phyloP scores from a whole-genome alignment of 2,113 vertebrate species.

The Misgurnus anguillicaudatus region DNA sequence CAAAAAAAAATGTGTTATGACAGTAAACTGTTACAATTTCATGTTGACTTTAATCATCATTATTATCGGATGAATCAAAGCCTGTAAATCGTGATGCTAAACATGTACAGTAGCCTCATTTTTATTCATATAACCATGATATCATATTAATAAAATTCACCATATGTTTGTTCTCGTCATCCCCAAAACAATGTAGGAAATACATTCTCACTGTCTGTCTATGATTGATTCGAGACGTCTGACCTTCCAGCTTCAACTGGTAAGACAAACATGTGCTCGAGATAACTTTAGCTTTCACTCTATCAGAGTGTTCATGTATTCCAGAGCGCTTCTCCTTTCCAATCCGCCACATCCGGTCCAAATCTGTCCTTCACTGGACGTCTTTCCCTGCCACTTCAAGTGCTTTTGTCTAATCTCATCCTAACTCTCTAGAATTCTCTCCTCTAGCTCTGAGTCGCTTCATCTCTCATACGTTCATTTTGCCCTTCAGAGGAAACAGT shows the following conservation, averaged over 20 bases:
- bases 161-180: conserved; percentile 1
- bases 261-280: background rate
- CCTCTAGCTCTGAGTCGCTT: conserved; percentile 65
- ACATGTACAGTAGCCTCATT: conserved; percentile 30
- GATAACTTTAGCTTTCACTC: conserved; percentile 2
- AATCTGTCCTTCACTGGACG: conserved; percentile 57
- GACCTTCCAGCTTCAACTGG: background rate
- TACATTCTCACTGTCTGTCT: conserved; percentile 26
- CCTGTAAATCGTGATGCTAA: conserved; percentile 29
- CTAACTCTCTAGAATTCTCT: conserved; percentile 56
- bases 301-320: background rate
- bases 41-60: conserved; percentile 30
- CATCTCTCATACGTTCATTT: conserved; percentile 66
- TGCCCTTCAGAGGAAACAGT: conserved; percentile 71
- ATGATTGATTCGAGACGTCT: conserved; percentile 7
- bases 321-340: conserved; percentile 32
- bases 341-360: conserved; percentile 34
- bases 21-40: background rate
- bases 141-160: conserved; percentile 26
- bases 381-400: conserved; percentile 60
- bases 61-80: conserved; percentile 17
- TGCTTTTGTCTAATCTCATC: conserved; percentile 59
- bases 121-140: conserved; percentile 33
- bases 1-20: background rate
- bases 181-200: conserved; percentile 9